These are phyloP conservation scores for Rhinoraja longicauda DNA, from an alignment of 2,797 vertebrate species.

Conservation along the genomic window DNA sequence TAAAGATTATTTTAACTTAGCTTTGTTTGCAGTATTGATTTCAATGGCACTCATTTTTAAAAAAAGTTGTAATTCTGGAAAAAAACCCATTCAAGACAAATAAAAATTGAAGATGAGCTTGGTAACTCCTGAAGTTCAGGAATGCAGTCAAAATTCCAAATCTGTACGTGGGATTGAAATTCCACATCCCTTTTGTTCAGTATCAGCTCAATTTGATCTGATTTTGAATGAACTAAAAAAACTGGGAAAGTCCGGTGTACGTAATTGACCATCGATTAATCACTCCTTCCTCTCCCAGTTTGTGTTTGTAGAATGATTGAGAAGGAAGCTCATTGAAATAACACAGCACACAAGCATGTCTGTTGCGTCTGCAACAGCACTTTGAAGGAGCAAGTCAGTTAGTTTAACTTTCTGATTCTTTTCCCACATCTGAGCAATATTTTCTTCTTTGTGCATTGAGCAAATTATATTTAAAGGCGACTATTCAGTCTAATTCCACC, in stretches of 20 bases:
- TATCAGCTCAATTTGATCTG: not conserved
- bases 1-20: not conserved
- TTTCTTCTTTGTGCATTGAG: not conserved
- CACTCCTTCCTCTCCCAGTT: not conserved
- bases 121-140: not conserved
- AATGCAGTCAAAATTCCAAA: not conserved
- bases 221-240: not conserved
- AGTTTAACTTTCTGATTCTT: not conserved
- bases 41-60: not conserved
- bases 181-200: not conserved
- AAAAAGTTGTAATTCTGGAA: not conserved
- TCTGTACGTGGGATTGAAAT: not conserved
- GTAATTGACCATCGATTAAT: not conserved
- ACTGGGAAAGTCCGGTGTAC: not conserved
- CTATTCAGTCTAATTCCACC: not conserved
- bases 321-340: not conserved
- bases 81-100: not conserved
- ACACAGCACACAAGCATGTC: not conserved
- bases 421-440: not conserved
- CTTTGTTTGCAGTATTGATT: not conserved
- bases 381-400: not conserved
- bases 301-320: not conserved
- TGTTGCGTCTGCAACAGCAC: not conserved
- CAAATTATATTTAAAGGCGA: not conserved
- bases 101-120: not conserved